Evolutionary conservation across 2,888 invertebrate genomes (phyloP), one percentile per base, ranked within the genome.

Genomic region (Coenonympha glycerion): DNA sequence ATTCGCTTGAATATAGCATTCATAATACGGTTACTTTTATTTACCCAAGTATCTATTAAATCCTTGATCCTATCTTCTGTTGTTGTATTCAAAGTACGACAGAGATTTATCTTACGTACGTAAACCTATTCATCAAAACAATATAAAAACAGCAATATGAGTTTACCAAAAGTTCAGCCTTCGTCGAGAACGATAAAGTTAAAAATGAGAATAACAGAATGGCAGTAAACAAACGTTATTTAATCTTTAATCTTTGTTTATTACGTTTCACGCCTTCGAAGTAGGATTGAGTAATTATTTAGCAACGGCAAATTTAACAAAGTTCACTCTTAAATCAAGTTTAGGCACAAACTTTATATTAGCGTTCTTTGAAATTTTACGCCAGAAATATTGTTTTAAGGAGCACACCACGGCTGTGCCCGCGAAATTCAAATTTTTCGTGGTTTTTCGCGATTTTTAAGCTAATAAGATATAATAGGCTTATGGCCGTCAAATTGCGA

Each of bases 231-330:
- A 33, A 33, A 15, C 31, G 21, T 36, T 36, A 36, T 19, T 11
- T 33, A 33, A 33, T 33, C 31, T 19, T 11, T 33, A 33, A 33
- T 33, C 31, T 19, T 36, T 15, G 11, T 6, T 13, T 24, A 15
- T 24, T 39, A 24, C 24, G 24, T 39, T 39, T 40, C 39, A 24
- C 15, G n/a, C 26, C 36, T 40, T 15, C 24, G 9, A 40, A 24
- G 15, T 40, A n/a, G 22, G 16, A 39, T 40, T 24, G 6, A 16
- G 39, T 24, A 9, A 40, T 15, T 16, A 40, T 26, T 40, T 5
- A n/a, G 19, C 21, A 40, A 16, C n/a, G 24, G 39, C 24, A 40
- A 40, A 9, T 24, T 22, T 8, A 9, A 9, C 19, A 21, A 37
- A 36, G 37, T 37, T 37, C 37, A 33, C 16, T 21, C 19, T 21